Evolutionary conservation across 2,113 vertebrate species (phyloP).

Genomic region (Pavo muticus): DNA sequence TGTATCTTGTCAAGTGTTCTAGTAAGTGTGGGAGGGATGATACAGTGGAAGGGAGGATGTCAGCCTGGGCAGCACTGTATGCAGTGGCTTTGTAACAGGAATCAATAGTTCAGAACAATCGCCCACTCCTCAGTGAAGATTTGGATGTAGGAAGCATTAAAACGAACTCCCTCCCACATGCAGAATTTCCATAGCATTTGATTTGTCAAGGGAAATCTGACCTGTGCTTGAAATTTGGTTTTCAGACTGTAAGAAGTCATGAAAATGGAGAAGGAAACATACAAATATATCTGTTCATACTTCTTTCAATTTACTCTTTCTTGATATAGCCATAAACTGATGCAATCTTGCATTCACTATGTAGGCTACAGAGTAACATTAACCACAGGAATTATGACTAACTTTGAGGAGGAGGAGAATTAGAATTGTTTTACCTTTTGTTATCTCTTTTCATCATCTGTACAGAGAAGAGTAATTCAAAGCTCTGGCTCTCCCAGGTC

Average conservation of each 20-base stretch:
- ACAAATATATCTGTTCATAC: not conserved
- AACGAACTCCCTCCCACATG: not conserved
- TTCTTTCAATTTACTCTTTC: not conserved
- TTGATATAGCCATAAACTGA: not conserved
- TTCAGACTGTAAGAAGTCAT: not conserved
- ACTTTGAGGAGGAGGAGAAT: conserved; percentile 23
- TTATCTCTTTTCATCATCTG: conserved; percentile 54
- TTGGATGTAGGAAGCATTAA: not conserved
- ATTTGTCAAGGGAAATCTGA: not conserved
- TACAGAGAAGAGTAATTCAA: conserved; percentile 38
- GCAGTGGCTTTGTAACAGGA: not conserved
- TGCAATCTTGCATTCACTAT: not conserved
- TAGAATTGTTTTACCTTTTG: conserved; percentile 54
- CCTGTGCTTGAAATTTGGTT: not conserved
- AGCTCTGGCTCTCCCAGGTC: conserved; percentile 49
- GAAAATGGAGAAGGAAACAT: not conserved
- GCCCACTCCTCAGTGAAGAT: not conserved
- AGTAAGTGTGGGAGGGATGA: not conserved
- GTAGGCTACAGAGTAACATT: not conserved
- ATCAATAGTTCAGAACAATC: not conserved
- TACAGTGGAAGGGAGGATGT: not conserved
- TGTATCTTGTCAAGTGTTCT: accelerated
- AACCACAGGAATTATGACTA: conserved; percentile 1
- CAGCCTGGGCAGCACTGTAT: accelerated
- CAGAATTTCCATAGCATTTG: not conserved